Base-by-base conservation (phyloP, 2,797 vertebrate species). In the Thripadectes ignobilis region DNA sequence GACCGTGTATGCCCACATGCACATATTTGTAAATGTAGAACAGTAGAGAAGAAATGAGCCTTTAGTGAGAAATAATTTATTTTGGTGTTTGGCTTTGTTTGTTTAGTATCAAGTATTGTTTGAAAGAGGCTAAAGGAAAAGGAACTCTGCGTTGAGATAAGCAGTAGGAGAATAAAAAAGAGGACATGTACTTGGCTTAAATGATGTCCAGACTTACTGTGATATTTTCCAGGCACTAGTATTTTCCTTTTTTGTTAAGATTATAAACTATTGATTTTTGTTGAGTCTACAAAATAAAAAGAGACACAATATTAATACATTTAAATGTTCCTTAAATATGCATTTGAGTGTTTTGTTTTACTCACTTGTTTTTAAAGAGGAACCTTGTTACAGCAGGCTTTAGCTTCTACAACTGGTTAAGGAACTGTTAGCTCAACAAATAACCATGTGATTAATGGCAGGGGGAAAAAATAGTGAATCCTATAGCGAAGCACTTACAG, bases 121-220 rank as follows among this genome's bases (percentile, higher is more conserved):
- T 97, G 82, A 97, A 96, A 96, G 69, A 80, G 63, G 24, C 88
- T 80, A 73, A 95, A 95, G 96, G 94, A 97, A 95, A 97, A 96
- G 95, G 93, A 96, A 89, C 95, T 96, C 93, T 96, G 82, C 16
- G 20, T 95, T 96, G 94, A 97, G 97, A 97, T 98, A 98, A 98
- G 96, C 81, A 84, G 68, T 87, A 77, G 59, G 45, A 86, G 94
- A 96, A 95, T 95, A 4, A 61, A 57, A 84, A 82, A n/a, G 69
- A 73, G 88, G 77, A 75, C 30, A 68, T 57, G 49, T 91, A 84
- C 59, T 91, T 95, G 95, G 79, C 69, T 93, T 94, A 95, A 87
- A 76, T 79, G 48, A 76, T 94, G 57, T 92, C 89, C 89, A 89
- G 89, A 80, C 72, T 85, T 71, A 59, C 30, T 57, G 79, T 95